Percentiles rank a stretch among this genome's conserved stretches.
phyloP scores from a whole-genome alignment of 2,888 invertebrate species.

The Mesorhabditis belari region DNA sequence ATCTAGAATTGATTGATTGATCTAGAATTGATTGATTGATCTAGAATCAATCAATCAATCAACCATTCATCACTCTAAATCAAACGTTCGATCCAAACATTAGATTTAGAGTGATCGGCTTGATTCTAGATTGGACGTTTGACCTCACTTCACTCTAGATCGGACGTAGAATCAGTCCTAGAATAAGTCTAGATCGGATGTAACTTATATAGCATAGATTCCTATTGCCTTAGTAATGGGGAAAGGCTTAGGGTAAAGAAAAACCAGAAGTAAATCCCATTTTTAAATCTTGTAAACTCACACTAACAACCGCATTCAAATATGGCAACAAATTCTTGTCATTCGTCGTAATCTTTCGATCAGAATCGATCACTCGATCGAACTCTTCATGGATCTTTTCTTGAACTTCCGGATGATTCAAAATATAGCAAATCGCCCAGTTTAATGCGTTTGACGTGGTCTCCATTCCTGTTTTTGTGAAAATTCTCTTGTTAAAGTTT shows the following conservation, averaged over 20 bases:
- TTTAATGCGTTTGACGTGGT: constrained; percentile 16
- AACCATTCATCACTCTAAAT: too few species aligned
- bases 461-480: constrained; percentile 5
- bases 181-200: too few species aligned
- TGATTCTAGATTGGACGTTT: too few species aligned
- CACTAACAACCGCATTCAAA: constrained; percentile 18
- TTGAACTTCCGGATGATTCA: constrained; percentile 18
- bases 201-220: not conserved
- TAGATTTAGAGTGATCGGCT: too few species aligned
- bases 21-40: too few species aligned
- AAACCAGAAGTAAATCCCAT: not conserved
- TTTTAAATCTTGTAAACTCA: constrained; percentile 1
- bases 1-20: too few species aligned
- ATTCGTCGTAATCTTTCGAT: constrained; percentile 14
- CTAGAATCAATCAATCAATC: too few species aligned
- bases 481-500: not conserved
- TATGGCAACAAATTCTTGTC: constrained; percentile 21
- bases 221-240: not conserved
- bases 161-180: too few species aligned
- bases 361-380: constrained; percentile 26
- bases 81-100: too few species aligned
- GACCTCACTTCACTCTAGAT: too few species aligned
- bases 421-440: constrained; percentile 13
- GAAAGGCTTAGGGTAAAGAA: not conserved
- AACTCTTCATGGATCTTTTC: constrained; percentile 23